Conservation (phyloP, 1,140 invertebrate species). For the Euwallacea similis region DNA sequence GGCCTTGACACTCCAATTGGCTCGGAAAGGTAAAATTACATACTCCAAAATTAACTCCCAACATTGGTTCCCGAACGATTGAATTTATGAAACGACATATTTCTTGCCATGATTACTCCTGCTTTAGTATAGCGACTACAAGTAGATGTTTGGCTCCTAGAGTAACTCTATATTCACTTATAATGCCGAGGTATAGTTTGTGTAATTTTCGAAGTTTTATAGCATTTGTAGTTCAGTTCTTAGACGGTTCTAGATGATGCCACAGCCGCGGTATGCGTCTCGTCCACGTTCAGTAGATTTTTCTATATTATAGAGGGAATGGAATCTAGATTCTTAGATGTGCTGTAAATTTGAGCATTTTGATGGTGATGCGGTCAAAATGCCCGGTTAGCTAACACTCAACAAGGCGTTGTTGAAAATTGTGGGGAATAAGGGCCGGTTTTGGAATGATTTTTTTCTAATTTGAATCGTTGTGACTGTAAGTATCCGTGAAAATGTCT, state of each 20-base stretch:
- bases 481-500: no score
- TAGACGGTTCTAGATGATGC: constrained; percentile 32
- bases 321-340: constrained; percentile 17
- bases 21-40: no score
- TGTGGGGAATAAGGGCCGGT: no score
- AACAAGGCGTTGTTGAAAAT: not conserved
- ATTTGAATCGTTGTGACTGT: no score
- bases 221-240: constrained; percentile 37
- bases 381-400: no score
- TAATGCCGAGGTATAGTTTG: constrained; percentile 52
- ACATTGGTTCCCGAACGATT: no score
- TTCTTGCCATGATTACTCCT: no score
- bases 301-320: constrained; percentile 2
- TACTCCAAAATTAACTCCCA: no score
- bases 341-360: constrained; percentile 26
- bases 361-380: not conserved
- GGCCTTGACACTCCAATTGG: no score
- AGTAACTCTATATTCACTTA: constrained; percentile 24
- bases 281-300: not conserved
- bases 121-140: no score
- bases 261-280: not conserved
- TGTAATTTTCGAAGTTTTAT: constrained; percentile 33
- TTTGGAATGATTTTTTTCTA: no score
- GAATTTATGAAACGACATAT: no score
- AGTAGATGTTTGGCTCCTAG: constrained; percentile 5